Conservation (phyloP, 2,113 vertebrate genomes). For the Hyla sarda region DNA sequence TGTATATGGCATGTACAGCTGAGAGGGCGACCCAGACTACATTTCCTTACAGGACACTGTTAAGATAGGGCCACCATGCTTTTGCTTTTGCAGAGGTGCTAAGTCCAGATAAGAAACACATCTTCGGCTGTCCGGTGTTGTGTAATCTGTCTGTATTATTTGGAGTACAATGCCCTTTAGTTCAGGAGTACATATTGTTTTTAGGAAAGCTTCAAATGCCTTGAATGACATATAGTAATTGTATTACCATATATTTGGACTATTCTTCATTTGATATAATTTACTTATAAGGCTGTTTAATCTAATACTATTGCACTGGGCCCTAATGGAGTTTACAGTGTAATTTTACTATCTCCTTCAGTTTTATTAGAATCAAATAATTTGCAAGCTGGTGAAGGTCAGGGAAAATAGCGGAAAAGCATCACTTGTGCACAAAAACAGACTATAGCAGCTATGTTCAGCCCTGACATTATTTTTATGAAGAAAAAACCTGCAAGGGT, state of each 20-base stretch:
- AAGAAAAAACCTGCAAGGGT: neutral
- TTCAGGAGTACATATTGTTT: conserved; percentile 16
- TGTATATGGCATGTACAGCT: conserved; percentile 69
- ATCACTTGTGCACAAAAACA: neutral
- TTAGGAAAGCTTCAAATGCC: neutral
- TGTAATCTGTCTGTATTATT: conserved; percentile 69
- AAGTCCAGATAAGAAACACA: conserved; percentile 73
- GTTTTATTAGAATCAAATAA: neutral
- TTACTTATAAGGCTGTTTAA: neutral
- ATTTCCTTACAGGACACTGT: conserved; percentile 69
- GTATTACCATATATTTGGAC: neutral
- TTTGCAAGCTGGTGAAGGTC: neutral
- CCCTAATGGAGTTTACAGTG: neutral
- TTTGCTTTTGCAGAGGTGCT: conserved; percentile 69
- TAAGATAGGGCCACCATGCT: conserved; percentile 69
- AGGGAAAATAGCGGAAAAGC: neutral
- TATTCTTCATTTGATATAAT: neutral
- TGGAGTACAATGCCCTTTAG: conserved; percentile 68
- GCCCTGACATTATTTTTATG: neutral
- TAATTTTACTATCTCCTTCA: neutral
- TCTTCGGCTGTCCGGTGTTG: conserved; percentile 67
- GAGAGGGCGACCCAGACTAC: conserved; percentile 72
- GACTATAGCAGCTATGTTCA: neutral
- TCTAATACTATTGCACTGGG: neutral
- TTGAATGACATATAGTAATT: neutral